Evolutionary conservation across 2,888 invertebrate genomes (phyloP), one percentile per base, ranked within the genome.

Genomic region (Chrysolina haemoptera): DNA sequence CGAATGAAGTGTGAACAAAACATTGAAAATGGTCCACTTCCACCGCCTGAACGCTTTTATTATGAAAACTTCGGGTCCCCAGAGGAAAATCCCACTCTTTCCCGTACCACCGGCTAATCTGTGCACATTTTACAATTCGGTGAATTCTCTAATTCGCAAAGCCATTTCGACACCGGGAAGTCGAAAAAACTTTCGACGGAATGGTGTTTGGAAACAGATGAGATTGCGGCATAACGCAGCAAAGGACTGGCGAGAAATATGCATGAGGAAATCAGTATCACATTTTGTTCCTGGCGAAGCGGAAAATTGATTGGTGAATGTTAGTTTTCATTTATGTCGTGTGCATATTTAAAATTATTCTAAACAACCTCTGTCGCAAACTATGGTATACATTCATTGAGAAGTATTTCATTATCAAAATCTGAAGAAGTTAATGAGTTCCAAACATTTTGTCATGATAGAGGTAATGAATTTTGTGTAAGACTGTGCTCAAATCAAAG

Each of bases 141-240:
- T 20, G 53, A 53, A 53, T 53, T 18, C 18, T 12, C 53, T 53
- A 53, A 53, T 53, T 53, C 18, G 20, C 53, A 53, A 53, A 53
- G 53, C 20, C 18, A 5, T 20, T 11, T 18, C 11, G 22, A 5
- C 12, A 20, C 16, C 22, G n/a, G 48, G 11, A 16, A 16, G 10
- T 48, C 48, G 20, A 53, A 53, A 53, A 53, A 53, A 53, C 53
- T 10, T 20, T 20, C 20, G 9, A 53, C 4, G 18, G 53, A 53
- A 53, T 53, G 10, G 53, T 53, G 53, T 53, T 20, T 12, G 53
- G 53, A 22, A 53, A 53, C 53, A 53, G 20, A 53, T 53, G 53
- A 22, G 53, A 53, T 22, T 53, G 53, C 53, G 53, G 53, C 20
- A 43, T 1, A 53, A 53, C 53, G 12, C 18, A 53, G 53, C 43